phyloP scores from a whole-genome alignment of 2,888 invertebrate genomes.

The Spodoptera littoralis region DNA sequence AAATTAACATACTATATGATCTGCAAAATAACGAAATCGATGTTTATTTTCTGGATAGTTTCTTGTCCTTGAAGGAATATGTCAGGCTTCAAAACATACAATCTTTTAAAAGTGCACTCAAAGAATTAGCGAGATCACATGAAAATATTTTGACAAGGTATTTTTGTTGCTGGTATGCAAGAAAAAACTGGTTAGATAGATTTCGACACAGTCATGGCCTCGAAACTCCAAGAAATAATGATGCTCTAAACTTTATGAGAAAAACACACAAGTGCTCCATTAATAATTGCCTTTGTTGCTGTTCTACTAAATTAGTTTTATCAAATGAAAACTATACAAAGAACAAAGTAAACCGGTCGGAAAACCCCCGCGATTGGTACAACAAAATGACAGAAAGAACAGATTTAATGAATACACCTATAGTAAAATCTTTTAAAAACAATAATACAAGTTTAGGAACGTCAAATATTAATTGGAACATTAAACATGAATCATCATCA shows the following conservation, averaged over 20 bases:
- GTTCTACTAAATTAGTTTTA: constrained; percentile 22
- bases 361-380: constrained; percentile 16
- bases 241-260: constrained; percentile 36
- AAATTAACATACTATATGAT: constrained; percentile 24
- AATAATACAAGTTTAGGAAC: no score
- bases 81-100: constrained; percentile 7
- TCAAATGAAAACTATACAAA: not conserved
- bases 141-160: not conserved
- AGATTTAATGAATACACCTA: no score
- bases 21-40: constrained; percentile 26
- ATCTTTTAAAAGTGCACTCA: not conserved
- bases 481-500: no score
- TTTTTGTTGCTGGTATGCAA: constrained; percentile 65
- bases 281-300: constrained; percentile 59
- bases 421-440: no score
- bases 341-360: constrained; percentile 1
- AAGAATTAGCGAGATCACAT: not conserved
- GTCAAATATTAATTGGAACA: no score
- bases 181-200: constrained; percentile 38
- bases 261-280: constrained; percentile 52
- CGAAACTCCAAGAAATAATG: not conserved
- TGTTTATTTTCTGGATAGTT: constrained; percentile 23
- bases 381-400: not conserved
- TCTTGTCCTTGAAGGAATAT: constrained; percentile 26
- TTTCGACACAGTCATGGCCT: no score